These are phyloP conservation scores for Nephrotoma guestfalica DNA, from an alignment of 2,888 invertebrate species.

Conservation along the genomic window DNA sequence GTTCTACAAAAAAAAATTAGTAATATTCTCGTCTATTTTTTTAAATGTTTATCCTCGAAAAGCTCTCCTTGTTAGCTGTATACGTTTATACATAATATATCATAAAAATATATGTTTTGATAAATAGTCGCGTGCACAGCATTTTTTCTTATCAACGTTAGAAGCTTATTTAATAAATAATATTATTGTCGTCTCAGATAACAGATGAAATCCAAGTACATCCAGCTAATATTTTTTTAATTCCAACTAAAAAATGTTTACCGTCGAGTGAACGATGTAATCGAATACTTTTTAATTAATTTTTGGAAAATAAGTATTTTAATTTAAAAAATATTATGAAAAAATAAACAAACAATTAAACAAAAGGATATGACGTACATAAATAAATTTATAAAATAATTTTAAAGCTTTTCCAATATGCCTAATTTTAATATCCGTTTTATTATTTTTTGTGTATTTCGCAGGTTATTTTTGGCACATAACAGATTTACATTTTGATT, in stretches of 20 bases:
- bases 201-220: neutral
- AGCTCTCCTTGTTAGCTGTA: neutral
- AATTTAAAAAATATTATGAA: neutral
- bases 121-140: neutral
- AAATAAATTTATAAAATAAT: neutral
- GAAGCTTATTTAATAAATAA: neutral
- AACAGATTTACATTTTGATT: slow-evolving; percentile 84
- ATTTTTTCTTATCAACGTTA: too few relatives aligned
- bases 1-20: neutral
- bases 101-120: neutral
- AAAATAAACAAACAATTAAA: too few relatives aligned
- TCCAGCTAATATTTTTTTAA: neutral
- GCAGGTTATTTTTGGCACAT: slow-evolving; percentile 93
- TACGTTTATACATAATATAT: neutral
- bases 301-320: neutral
- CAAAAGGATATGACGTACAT: neutral
- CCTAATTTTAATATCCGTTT: neutral
- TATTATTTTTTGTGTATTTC: slow-evolving; percentile 24
- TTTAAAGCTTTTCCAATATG: neutral
- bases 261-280: neutral
- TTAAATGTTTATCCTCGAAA: neutral
- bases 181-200: neutral
- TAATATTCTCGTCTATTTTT: neutral
- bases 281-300: neutral
- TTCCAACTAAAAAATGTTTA: neutral